Percentiles rank a stretch among this genome's conserved stretches.
Conservation (phyloP, 2,888 invertebrate genomes). For the Diadegma fenestrale region DNA sequence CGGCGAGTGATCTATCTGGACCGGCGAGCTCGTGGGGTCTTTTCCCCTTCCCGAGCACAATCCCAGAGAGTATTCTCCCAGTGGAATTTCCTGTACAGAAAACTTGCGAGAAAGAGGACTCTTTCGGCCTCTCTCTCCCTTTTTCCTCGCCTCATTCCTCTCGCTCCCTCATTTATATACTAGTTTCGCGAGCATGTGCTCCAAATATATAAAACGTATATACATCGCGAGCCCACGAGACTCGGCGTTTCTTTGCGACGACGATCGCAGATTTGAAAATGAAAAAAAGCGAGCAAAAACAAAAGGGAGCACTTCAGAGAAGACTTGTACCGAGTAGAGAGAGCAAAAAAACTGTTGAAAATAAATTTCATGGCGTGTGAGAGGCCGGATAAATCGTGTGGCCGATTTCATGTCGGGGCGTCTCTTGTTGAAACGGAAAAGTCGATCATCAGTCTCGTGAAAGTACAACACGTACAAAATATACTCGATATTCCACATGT, state of each 20-base stretch:
- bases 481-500: neutral
- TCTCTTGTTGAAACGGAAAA: constrained; percentile 65
- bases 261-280: neutral
- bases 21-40: constrained; percentile 73
- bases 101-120: constrained; percentile 64
- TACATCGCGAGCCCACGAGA: constrained; percentile 31
- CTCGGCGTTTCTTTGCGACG: constrained; percentile 17
- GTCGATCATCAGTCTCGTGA: constrained; percentile 63
- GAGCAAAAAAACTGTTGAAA: constrained; percentile 1
- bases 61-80: constrained; percentile 32
- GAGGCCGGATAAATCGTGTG: constrained; percentile 55
- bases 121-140: constrained; percentile 59
- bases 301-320: neutral
- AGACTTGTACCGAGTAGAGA: neutral
- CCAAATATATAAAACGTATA: no score
- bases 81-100: constrained; percentile 56
- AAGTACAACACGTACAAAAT: constrained; percentile 48
- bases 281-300: neutral
- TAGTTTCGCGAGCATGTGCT: constrained; percentile 43
- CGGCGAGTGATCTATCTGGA: constrained; percentile 81
- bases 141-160: constrained; percentile 26
- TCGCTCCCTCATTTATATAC: constrained; percentile 7
- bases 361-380: constrained; percentile 50
- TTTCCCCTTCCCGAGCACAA: constrained; percentile 17
- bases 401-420: constrained; percentile 56